Conservation (phyloP, 1,140 invertebrate genomes). For the Dreissena polymorpha region DNA sequence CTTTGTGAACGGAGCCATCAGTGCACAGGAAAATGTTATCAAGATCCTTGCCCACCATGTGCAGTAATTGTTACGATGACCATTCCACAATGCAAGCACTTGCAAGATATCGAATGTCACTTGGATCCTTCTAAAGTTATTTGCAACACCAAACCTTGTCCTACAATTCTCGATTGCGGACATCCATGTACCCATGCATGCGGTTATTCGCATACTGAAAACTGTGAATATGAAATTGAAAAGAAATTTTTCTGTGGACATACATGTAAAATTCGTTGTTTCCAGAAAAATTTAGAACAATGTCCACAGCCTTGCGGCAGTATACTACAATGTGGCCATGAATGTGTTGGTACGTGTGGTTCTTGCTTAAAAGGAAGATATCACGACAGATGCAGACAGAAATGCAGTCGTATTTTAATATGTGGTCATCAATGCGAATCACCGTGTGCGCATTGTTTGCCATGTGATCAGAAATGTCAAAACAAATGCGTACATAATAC, state of each 20-base stretch:
- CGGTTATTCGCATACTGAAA: conserved; percentile 81
- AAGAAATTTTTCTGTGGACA: conserved; percentile 75
- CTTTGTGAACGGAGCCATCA: conserved; percentile 81
- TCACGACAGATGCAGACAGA: conserved; percentile 79
- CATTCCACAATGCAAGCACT: conserved; percentile 49
- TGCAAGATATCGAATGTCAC: conserved; percentile 33
- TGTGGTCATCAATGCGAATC: conserved; percentile 77
- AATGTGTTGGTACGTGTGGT: conserved; percentile 67
- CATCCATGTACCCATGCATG: conserved; percentile 19
- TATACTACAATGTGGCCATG: conserved; percentile 66
- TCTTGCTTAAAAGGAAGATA: conserved; percentile 83
- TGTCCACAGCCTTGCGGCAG: conserved; percentile 60
- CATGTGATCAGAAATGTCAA: conserved; percentile 82
- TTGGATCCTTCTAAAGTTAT: background rate
- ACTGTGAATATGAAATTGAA: conserved; percentile 53
- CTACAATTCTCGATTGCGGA: conserved; percentile 10
- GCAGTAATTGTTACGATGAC: conserved; percentile 14
- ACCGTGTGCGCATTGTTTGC: conserved; percentile 81
- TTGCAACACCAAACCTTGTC: background rate
- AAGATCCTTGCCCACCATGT: conserved; percentile 59
- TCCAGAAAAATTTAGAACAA: conserved; percentile 54
- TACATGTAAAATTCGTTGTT: conserved; percentile 64
- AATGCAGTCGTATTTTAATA: conserved; percentile 72
- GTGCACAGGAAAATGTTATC: conserved; percentile 55
- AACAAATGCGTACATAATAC: conserved; percentile 81